These are phyloP conservation scores for Poliocrania exsul DNA, from an alignment of 2,797 vertebrate species.

Conservation along the genomic window DNA sequence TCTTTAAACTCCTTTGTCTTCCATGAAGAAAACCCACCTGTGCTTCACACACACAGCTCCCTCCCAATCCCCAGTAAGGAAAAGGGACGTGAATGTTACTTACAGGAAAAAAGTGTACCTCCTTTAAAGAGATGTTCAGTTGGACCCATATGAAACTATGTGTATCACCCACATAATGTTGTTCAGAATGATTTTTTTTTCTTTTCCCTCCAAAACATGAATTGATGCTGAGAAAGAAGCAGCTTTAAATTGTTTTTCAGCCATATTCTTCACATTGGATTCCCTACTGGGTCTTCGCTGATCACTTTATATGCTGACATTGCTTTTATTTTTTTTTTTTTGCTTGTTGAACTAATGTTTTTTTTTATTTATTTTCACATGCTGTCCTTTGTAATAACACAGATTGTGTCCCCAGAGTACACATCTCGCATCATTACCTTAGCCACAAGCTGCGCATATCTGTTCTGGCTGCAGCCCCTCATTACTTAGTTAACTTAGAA, in stretches of 20 bases:
- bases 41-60: not conserved
- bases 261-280: not conserved
- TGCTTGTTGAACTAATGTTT: not conserved
- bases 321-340: not conserved
- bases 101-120: not conserved
- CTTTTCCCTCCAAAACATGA: not conserved
- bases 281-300: not conserved
- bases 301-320: not conserved
- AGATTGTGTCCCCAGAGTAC: not conserved
- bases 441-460: not conserved
- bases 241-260: not conserved
- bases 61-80: not conserved
- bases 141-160: not conserved
- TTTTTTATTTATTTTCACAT: not conserved
- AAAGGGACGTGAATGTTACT: fast-evolving
- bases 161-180: not conserved
- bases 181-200: not conserved
- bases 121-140: not conserved
- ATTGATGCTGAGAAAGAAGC: not conserved
- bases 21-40: not conserved
- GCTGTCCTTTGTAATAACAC: fast-evolving
- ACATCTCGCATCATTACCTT: not conserved
- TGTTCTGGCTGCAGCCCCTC: not conserved
- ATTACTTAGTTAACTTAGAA: not conserved
- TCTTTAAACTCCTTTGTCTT: not conserved